Conservation (phyloP, 1,140 invertebrate species). For the Drosophila triauraria region DNA sequence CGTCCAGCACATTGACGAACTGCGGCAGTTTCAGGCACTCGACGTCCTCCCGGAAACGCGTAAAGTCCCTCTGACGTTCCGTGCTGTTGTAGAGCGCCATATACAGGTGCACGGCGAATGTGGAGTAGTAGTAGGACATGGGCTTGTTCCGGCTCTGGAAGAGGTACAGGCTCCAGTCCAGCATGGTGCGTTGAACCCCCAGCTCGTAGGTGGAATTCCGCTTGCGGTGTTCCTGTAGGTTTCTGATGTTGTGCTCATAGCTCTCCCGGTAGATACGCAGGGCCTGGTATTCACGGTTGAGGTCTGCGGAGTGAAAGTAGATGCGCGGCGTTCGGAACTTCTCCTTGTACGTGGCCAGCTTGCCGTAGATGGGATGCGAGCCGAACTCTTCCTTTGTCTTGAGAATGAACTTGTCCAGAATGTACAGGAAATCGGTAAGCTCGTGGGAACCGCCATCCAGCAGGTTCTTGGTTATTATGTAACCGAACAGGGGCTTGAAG, state of each 20-base stretch:
- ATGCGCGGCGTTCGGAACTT: constrained; percentile 64
- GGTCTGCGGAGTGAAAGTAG: constrained; percentile 67
- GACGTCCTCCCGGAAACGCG: constrained; percentile 58
- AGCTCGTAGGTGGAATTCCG: constrained; percentile 73
- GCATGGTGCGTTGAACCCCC: constrained; percentile 71
- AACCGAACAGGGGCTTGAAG: constrained; percentile 78
- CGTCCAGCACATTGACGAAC: constrained; percentile 74
- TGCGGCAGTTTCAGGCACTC: constrained; percentile 78
- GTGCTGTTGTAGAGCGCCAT: constrained; percentile 75
- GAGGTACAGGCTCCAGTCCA: constrained; percentile 79
- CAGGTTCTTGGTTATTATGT: constrained; percentile 74
- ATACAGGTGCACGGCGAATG: constrained; percentile 75
- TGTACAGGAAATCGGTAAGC: constrained; percentile 52
- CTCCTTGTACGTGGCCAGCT: constrained; percentile 54
- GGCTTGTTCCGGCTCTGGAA: constrained; percentile 77
- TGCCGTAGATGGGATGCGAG: constrained; percentile 47
- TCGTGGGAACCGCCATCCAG: constrained; percentile 49
- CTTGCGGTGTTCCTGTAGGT: constrained; percentile 64
- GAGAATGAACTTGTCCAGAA: constrained; percentile 58
- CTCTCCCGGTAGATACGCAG: constrained; percentile 74
- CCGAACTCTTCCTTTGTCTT: constrained; percentile 32
- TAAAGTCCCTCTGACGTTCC: constrained; percentile 60
- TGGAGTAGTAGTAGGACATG: constrained; percentile 80
- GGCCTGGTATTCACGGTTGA: constrained; percentile 60
- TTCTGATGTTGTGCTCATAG: constrained; percentile 75